Evolutionary conservation across 2,113 vertebrate genomes (phyloP).

Genomic region (Corynorhinus townsendii): DNA sequence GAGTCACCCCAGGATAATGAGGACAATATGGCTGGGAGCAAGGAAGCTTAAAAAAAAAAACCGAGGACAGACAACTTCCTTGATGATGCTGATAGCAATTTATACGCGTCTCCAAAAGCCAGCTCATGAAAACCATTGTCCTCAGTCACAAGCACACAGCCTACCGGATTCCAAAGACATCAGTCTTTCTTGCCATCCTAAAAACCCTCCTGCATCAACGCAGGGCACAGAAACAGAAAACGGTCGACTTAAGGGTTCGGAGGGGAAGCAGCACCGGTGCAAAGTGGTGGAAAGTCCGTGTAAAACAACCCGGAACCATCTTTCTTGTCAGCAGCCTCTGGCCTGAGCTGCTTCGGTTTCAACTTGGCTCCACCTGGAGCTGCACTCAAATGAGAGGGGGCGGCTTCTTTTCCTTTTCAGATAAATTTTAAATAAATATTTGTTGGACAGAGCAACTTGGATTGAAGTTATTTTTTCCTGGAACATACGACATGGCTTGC

Average conservation of each 20-base stretch:
- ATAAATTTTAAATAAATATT: constrained; percentile 29
- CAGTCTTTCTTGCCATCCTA: neutral
- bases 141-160: neutral
- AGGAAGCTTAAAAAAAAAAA: constrained; percentile 52
- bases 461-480: neutral
- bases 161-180: neutral
- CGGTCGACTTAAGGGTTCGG: neutral
- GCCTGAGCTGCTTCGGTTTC: neutral
- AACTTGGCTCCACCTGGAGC: neutral
- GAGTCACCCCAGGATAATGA: constrained; percentile 65
- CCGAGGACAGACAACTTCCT: constrained; percentile 47
- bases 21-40: constrained; percentile 60
- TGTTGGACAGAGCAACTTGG: neutral
- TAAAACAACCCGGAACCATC: neutral
- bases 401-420: neutral
- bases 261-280: neutral
- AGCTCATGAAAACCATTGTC: constrained; percentile 26
- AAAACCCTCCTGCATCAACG: neutral
- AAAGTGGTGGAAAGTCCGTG: neutral
- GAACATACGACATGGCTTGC: neutral
- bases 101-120: neutral
- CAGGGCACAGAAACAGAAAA: neutral
- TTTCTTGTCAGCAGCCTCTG: neutral
- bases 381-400: neutral
- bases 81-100: constrained; percentile 36